Percentiles rank a stretch among this genome's conserved stretches.
These are phyloP conservation scores for Thaumatotibia leucotreta DNA, from an alignment of 1,140 invertebrate genomes.

Conservation along the genomic window DNA sequence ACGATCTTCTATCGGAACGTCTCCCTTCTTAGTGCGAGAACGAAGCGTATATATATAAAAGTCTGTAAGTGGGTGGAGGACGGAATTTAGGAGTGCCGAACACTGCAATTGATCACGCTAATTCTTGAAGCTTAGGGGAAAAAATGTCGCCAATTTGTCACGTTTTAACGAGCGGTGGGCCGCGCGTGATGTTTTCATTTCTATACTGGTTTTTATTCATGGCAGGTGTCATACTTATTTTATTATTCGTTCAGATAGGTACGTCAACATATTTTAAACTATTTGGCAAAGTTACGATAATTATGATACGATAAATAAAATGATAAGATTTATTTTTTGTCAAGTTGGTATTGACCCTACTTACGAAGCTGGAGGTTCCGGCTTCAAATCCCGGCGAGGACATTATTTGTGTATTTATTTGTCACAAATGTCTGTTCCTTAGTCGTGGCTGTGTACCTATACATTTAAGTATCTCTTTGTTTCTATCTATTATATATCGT, in stretches of 20 bases:
- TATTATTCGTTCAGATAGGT: neutral
- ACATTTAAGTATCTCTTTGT: too few relatives aligned
- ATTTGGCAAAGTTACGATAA: too few relatives aligned
- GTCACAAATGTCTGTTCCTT: too few relatives aligned
- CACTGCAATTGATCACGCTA: conserved; percentile 69
- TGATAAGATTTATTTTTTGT: too few relatives aligned
- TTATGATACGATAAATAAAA: too few relatives aligned
- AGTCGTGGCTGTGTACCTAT: too few relatives aligned
- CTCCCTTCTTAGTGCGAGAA: conserved; percentile 22
- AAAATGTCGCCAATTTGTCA: conserved; percentile 71
- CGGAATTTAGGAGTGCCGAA: conserved; percentile 45
- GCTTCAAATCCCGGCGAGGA: too few relatives aligned
- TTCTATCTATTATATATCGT: too few relatives aligned
- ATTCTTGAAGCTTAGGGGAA: conserved; percentile 55
- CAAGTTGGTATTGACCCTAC: too few relatives aligned
- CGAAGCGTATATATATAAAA: conserved; percentile 21
- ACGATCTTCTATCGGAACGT: conserved; percentile 31
- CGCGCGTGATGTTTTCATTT: conserved; percentile 26
- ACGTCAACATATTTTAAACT: too few relatives aligned
- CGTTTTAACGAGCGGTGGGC: conserved; percentile 57
- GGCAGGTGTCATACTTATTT: neutral
- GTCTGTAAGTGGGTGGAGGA: conserved; percentile 28
- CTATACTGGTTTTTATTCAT: neutral
- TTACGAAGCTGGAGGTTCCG: too few relatives aligned
- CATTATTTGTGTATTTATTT: too few relatives aligned